Evolutionary conservation across 2,113 vertebrate genomes (phyloP).

Genomic region (Meriones unguiculatus): DNA sequence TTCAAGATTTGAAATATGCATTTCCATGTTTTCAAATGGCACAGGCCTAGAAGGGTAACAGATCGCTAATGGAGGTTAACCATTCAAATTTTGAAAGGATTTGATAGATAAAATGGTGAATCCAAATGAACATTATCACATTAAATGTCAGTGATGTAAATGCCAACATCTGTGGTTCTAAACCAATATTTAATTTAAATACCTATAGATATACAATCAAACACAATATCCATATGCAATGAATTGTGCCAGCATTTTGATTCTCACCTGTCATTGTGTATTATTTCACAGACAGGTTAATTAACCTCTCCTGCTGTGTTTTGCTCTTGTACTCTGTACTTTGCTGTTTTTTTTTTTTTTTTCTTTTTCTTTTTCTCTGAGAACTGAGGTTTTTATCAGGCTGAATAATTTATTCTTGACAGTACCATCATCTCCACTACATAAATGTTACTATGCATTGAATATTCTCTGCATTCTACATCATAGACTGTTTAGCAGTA

Average conservation of each 20-base stretch:
- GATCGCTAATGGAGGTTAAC: not conserved
- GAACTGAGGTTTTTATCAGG: no score
- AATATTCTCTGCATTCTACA: not conserved
- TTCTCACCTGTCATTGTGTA: not conserved
- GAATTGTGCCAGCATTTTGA: not conserved
- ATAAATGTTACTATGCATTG: not conserved
- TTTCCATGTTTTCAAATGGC: not conserved
- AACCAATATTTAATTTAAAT: not conserved
- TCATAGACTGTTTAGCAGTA: not conserved
- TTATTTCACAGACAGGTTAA: not conserved
- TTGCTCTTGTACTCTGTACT: not conserved
- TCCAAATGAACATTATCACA: not conserved
- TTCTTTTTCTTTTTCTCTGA: no score
- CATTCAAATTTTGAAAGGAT: not conserved
- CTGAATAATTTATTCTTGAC: not conserved
- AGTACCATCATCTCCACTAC: not conserved
- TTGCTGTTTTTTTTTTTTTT: not conserved
- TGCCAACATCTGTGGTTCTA: not conserved
- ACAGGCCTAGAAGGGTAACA: not conserved
- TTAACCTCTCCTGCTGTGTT: not conserved
- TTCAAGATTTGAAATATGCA: slow-evolving; percentile 32
- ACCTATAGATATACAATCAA: not conserved
- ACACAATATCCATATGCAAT: not conserved
- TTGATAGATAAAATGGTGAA: not conserved
- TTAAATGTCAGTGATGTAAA: not conserved